Percentiles rank a stretch among this genome's conserved stretches.
These are phyloP conservation scores for Euphysa ruthae DNA, from an alignment of 30 jellyfish, hydroid and myxozoan genomes.

Conservation along the genomic window DNA sequence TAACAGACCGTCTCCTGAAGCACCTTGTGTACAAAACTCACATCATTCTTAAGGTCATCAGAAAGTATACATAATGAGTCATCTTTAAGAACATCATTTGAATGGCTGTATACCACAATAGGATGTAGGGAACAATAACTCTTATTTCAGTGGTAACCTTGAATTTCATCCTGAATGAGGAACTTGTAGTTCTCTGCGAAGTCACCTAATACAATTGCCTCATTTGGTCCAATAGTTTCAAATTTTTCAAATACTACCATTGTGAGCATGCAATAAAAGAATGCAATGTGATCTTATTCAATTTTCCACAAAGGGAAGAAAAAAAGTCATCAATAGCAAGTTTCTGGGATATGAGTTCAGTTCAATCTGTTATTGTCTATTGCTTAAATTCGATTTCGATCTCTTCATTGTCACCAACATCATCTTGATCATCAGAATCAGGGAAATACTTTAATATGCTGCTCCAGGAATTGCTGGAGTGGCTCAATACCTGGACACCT, in stretches of 20 bases:
- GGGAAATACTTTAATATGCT: no score
- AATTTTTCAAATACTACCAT: conserved; percentile 15
- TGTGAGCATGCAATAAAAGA: conserved; percentile 48
- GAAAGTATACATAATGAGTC: conserved; percentile 43
- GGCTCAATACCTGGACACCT: conserved; percentile 31
- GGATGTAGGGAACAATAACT: no score
- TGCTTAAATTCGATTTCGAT: conserved; percentile 20
- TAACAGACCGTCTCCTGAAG: conserved; percentile 8
- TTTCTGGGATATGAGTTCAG: no score
- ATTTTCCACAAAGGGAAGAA: conserved; percentile 30
- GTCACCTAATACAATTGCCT: conserved; percentile 32
- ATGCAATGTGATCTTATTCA: conserved; percentile 34
- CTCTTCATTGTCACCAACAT: conserved; percentile 2
- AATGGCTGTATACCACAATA: conserved; percentile 5
- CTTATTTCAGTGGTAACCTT: no score
- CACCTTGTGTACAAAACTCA: no score
- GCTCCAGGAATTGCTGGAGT: no score
- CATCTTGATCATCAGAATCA: no score
- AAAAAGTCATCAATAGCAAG: conserved; percentile 29
- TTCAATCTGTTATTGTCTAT: conserved; percentile 28
- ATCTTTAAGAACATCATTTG: neutral
- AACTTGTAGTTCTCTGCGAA: conserved; percentile 46
- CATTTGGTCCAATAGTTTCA: conserved; percentile 14
- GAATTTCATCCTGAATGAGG: no score
- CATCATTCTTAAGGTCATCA: conserved; percentile 44